Base-by-base conservation (phyloP, 2,797 vertebrate species). In the Tiaroga cobitis region DNA sequence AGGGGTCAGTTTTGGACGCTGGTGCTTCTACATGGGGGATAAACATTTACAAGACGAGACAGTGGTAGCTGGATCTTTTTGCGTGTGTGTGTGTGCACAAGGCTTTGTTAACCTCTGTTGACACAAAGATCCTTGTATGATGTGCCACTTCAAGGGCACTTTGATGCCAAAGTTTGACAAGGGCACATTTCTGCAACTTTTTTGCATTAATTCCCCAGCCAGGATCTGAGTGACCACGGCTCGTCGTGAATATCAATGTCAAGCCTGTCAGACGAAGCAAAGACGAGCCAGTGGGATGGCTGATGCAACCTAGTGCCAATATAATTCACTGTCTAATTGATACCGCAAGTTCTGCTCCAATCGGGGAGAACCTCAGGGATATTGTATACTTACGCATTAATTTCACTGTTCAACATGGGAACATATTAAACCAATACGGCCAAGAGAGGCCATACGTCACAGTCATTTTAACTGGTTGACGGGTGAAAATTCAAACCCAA, bases 141-240 rank as follows among this genome's bases (percentile, higher is more conserved):
- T 68, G 37, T 68, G 70, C 54, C 59, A 59, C 76, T 86, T 88
- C 84, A 90, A 87, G 80, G 86, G 65, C 86, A 86, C 82, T 87
- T 84, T 75, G 69, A 90, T 80, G 68, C 13, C n/a, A 51, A 65
- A 81, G 65, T 54, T 68, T 68, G 82, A 85, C 56, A 59, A 73
- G 19, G 59, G 82, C 63, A 46, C 56, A 70, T 80, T 59, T 85
- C 69, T 10, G 78, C 70, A 83, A 80, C 54, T 84, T 86, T 86
- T 82, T 84, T 69, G 59, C 74, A 80, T 76, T 83, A 77, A 86
- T 85, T 87, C 86, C 86, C 86, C 39, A 69, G 81, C 78, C 77
- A 79, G 80, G 76, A 82, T 76, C 26, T 37, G 68, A 80, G 70
- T 84, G 84, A 85, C 86, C 72, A 34, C 19, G 2, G 46, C 80